A percentile compares a stretch with the other conserved stretches of the same genome.
Conservation (phyloP, 2,113 vertebrate genomes). For the Daubentonia madagascariensis region DNA sequence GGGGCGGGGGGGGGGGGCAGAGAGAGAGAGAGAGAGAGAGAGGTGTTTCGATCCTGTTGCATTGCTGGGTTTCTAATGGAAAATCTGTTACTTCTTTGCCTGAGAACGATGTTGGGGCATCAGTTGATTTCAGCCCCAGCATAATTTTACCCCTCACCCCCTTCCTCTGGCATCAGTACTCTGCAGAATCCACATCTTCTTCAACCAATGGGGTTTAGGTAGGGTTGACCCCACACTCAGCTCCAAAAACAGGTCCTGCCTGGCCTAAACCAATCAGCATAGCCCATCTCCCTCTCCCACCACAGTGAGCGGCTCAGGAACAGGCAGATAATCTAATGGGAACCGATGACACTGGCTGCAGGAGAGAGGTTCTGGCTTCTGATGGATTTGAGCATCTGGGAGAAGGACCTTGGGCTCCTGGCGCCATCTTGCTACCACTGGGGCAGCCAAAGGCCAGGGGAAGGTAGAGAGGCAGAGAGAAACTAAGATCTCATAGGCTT, state of each 20-base stretch:
- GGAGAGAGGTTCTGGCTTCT: not conserved
- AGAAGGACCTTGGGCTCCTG: not conserved
- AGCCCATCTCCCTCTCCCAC: not conserved
- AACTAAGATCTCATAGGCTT: not conserved
- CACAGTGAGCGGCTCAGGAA: not conserved
- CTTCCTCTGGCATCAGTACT: not conserved
- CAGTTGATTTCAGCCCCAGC: not conserved
- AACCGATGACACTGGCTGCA: not conserved
- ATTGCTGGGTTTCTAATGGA: not conserved
- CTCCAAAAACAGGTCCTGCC: not conserved
- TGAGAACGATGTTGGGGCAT: not conserved
- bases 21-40: not conserved
- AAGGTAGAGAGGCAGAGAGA: not conserved
- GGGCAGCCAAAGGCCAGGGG: not conserved
- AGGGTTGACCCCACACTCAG: not conserved
- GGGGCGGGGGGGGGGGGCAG: accelerated
- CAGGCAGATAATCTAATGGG: not conserved
- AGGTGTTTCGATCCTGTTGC: not conserved
- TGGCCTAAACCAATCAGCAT: not conserved
- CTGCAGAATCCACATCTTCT: not conserved
- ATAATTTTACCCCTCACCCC: not conserved
- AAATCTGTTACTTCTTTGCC: not conserved
- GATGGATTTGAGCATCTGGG: not conserved
- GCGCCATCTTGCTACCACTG: not conserved
- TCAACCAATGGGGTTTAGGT: not conserved